Evolutionary conservation across 2,113 vertebrate species (phyloP), one percentile per base, ranked within the genome.

Genomic region (Madoqua kirkii): DNA sequence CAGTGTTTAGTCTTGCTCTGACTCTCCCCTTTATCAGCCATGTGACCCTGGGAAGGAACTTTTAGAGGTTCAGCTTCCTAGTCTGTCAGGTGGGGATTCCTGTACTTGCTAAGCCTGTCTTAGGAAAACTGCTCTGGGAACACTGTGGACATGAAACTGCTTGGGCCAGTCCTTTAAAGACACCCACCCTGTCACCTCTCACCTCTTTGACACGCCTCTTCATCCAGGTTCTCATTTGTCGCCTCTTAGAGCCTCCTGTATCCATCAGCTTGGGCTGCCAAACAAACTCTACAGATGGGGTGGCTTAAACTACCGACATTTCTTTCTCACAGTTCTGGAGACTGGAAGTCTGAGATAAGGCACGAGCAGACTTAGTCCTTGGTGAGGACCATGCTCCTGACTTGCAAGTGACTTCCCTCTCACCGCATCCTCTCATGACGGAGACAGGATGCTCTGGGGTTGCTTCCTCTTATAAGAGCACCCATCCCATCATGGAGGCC

Each of bases 351-450:
- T n/a, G 54, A 83, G 52, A 55, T 36, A 27, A 83, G 52, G 52
- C 23, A n/a, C 0, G 2, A 55, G 33, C 50, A 83, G 33, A 36
- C 33, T 13, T n/a, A 2, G 52, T 15, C 21, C 81, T 83, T 8
- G 4, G 7, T 55, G 52, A 83, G 33, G 50, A 25, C 52, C 21
- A 12, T 83, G 11, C 27, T 55, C 23, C 33, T 40, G 13, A 55
- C 52, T 84, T 55, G n/a, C 81, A 55, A 84, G 52, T 36, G 23
- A 36, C 81, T 40, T n/a, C n/a, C 21, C 33, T 16, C 81, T 84
- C 52, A 55, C 52, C 0, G 2, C 1, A 2, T 27, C n/a, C 52
- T 55, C 52, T 36, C n/a, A 16, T 27, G 52, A 36, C 3, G 1
- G 12, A 84, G 12, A 83, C 7, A 55, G n/a, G 52, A 55, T 9